Percentiles rank a stretch among this genome's conserved stretches.
phyloP scores from a whole-genome alignment of 1,140 invertebrate species.

The Drosophila malerkotliana region DNA sequence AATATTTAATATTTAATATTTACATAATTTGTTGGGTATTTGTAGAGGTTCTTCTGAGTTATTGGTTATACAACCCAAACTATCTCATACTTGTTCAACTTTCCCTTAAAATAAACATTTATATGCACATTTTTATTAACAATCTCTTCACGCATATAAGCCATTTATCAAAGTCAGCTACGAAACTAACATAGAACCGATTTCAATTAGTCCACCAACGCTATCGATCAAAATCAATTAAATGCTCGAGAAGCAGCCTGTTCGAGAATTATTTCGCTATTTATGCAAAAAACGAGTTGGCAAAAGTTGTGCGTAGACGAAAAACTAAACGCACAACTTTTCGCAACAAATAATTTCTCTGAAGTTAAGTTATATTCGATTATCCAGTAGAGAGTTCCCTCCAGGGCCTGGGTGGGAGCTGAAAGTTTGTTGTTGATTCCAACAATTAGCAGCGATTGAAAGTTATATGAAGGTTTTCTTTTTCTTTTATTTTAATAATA shows the following conservation, averaged over 20 bases:
- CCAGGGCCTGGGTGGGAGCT: neutral
- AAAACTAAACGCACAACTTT: constrained; percentile 29
- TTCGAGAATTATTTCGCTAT: constrained; percentile 39
- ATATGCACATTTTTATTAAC: too few relatives aligned
- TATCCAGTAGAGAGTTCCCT: constrained; percentile 10
- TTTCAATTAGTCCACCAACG: constrained; percentile 17
- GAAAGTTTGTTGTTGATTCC: constrained; percentile 62
- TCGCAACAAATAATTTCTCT: constrained; percentile 42
- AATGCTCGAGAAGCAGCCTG: constrained; percentile 9
- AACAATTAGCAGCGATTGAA: constrained; percentile 79
- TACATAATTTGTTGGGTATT: too few relatives aligned
- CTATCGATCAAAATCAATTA: constrained; percentile 50
- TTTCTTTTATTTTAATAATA: constrained; percentile 61
- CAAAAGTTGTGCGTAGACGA: too few relatives aligned
- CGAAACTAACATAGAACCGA: neutral
- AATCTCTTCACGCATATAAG: neutral
- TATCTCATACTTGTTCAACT: too few relatives aligned
- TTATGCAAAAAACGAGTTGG: constrained; percentile 26
- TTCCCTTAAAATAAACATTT: too few relatives aligned
- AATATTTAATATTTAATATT: too few relatives aligned
- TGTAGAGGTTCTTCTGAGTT: too few relatives aligned
- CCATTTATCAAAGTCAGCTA: constrained; percentile 3
- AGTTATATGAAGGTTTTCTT: constrained; percentile 43
- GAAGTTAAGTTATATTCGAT: constrained; percentile 46
- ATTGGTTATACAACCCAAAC: too few relatives aligned